Percentiles rank a stretch among this genome's conserved stretches.
Conservation (phyloP, 2,113 vertebrate genomes). For the Rutilus rutilus region DNA sequence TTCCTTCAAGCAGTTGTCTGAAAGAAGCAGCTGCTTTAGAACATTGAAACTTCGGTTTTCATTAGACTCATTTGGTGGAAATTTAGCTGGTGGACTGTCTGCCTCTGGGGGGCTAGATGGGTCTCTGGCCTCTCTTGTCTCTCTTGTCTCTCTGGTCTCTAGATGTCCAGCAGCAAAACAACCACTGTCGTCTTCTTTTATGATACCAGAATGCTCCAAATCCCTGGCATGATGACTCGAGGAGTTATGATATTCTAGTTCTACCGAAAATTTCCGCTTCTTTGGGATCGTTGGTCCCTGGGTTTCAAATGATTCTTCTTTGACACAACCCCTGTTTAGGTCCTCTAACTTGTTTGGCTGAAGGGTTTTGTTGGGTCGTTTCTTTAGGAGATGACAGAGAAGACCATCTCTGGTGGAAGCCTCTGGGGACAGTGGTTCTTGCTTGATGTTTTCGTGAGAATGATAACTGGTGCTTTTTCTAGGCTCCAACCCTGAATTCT, state of each 20-base stretch:
- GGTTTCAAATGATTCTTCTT: conserved; percentile 55
- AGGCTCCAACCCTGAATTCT: conserved; percentile 58
- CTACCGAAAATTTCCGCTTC: conserved; percentile 80
- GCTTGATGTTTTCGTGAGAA: conserved; percentile 72
- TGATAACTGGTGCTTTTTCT: conserved; percentile 69
- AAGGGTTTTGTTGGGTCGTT: conserved; percentile 75
- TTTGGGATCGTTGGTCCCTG: conserved; percentile 75
- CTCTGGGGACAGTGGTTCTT: conserved; percentile 80
- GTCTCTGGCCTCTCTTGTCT: conserved; percentile 34
- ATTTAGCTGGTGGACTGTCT: conserved; percentile 55
- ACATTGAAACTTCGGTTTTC: conserved; percentile 87
- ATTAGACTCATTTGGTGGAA: conserved; percentile 70
- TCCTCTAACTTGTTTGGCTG: conserved; percentile 63
- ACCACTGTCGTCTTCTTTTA: conserved; percentile 31
- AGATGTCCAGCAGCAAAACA: conserved; percentile 63
- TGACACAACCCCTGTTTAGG: conserved; percentile 43
- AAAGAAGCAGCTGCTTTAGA: conserved; percentile 86
- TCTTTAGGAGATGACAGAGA: conserved; percentile 82
- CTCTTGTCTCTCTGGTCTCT: conserved; percentile 34
- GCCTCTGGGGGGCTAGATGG: conserved; percentile 50
- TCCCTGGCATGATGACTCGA: conserved; percentile 62
- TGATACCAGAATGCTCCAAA: conserved; percentile 33
- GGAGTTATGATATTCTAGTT: conserved; percentile 63
- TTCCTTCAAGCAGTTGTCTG: conserved; percentile 87
- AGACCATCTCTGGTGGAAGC: conserved; percentile 82